Percentiles rank a stretch among this genome's conserved stretches.
Conservation (phyloP, 2,797 vertebrate genomes). For the Gobionotothen gibberifrons region DNA sequence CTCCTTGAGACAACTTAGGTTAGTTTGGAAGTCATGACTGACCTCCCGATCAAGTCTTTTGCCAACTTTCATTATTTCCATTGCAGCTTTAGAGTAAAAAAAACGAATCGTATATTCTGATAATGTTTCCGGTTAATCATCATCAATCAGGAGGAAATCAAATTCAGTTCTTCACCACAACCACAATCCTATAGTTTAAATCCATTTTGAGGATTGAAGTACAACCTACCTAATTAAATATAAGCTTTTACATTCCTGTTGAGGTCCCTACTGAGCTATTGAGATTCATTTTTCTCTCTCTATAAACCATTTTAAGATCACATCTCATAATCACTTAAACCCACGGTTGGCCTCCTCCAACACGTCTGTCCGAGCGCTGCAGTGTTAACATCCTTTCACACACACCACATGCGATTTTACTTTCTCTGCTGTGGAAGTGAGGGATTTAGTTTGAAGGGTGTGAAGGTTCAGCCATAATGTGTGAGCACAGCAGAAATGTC, state of each 20-base stretch:
- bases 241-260: slow-evolving; percentile 9
- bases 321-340: slow-evolving; percentile 66
- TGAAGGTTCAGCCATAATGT: slow-evolving; percentile 58
- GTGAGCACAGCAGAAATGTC: slow-evolving; percentile 62
- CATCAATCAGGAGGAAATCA: background rate
- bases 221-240: slow-evolving; percentile 18
- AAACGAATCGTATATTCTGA: background rate
- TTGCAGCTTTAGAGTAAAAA: background rate
- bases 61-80: background rate
- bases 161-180: slow-evolving; percentile 6
- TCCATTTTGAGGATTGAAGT: slow-evolving; percentile 10
- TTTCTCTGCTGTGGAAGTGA: slow-evolving; percentile 35
- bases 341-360: slow-evolving; percentile 68
- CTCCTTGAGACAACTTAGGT: background rate
- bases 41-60: slow-evolving; percentile 2
- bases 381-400: slow-evolving; percentile 64
- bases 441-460: slow-evolving; percentile 69
- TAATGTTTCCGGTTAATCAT: slow-evolving; percentile 6
- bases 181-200: background rate
- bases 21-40: background rate
- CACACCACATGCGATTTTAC: slow-evolving; percentile 35
- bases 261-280: slow-evolving; percentile 44
- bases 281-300: slow-evolving; percentile 53
- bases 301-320: slow-evolving; percentile 62
- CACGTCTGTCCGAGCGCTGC: slow-evolving; percentile 55